Percentiles rank a stretch among this genome's conserved stretches.
These are phyloP conservation scores for Chloropsis hardwickii DNA, from an alignment of 2,113 vertebrate species.

Conservation along the genomic window DNA sequence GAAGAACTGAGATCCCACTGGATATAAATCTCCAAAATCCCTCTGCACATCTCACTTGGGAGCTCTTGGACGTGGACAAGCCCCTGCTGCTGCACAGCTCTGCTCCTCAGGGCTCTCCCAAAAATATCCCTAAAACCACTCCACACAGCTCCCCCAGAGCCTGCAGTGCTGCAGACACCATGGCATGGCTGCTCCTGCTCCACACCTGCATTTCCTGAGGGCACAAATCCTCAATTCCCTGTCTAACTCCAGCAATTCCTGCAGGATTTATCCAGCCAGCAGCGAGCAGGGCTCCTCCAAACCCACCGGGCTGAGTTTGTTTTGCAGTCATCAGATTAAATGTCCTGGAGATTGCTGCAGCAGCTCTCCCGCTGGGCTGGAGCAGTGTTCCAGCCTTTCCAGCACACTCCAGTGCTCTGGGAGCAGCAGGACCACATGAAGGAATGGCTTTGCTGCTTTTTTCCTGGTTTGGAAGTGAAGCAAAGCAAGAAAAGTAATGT, in stretches of 20 bases:
- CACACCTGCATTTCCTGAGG: background rate
- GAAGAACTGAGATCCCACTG: background rate
- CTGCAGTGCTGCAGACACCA: background rate
- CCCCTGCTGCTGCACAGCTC: background rate
- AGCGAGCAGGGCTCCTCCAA: background rate
- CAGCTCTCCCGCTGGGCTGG: background rate
- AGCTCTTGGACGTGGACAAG: background rate
- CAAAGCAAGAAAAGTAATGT: background rate
- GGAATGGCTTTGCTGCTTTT: background rate
- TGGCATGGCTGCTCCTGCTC: background rate
- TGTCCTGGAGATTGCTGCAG: background rate
- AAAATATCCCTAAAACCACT: background rate
- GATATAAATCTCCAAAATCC: background rate
- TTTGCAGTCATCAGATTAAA: background rate
- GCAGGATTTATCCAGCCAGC: background rate
- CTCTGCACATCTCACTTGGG: background rate
- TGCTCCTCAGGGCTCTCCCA: background rate
- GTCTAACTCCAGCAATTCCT: background rate
- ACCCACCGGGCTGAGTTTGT: background rate
- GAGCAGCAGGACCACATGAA: background rate
- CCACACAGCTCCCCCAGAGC: background rate
- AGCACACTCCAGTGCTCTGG: background rate
- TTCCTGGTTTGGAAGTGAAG: background rate
- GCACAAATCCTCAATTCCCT: background rate
- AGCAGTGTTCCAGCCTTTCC: background rate